Base-by-base conservation (phyloP, 2,888 invertebrate species). In the Smittia aterrima region DNA sequence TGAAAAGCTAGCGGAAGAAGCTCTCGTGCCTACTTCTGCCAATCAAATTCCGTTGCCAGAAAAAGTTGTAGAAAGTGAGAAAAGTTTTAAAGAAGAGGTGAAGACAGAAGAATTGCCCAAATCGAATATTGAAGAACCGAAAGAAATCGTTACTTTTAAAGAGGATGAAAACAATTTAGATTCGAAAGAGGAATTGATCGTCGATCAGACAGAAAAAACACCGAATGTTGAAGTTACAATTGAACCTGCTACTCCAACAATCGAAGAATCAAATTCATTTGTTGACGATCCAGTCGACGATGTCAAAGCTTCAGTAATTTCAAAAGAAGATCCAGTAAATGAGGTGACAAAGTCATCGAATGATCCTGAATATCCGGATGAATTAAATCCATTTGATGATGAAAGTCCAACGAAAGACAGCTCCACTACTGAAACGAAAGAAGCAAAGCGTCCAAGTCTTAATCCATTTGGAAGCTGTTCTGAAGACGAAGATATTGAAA, bases 361-460 rank as follows among this genome's bases (percentile, higher is more conserved):
- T 54, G 66, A 62, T 27, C 13, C 25, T 18, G 67, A 66, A 6
- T 32, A 32, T 32, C 53, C 47, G 2, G 58, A 58, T 58, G 58
- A 58, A 2, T 58, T 94, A 76, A 95, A 95, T 85, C 95, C 95
- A 3, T 95, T 95, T 83, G 89, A 91, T 74, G 86, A 86, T 25
- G 87, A 87, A 54, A 84, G 84, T 67, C 73, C 18, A 75, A 70
- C 54, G 75, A 75, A 1, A 75, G 64, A 16, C 41, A 32, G 4
- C 62, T 76, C 58, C 18, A 9, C 2, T 9, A 22, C 7, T 16
- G 25, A 54, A 71, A 32, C 77, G 75, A 64, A 78, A 77, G 75
- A 75, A 77, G 24, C 67, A 76, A 66, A 75, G 72, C 38, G 74
- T 27, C 75, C 76, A 75, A 78, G 78, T 73, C 76, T 78, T 9